Conservation (phyloP, 2,888 invertebrate genomes). For the Branchipolynoe longqiensis region DNA sequence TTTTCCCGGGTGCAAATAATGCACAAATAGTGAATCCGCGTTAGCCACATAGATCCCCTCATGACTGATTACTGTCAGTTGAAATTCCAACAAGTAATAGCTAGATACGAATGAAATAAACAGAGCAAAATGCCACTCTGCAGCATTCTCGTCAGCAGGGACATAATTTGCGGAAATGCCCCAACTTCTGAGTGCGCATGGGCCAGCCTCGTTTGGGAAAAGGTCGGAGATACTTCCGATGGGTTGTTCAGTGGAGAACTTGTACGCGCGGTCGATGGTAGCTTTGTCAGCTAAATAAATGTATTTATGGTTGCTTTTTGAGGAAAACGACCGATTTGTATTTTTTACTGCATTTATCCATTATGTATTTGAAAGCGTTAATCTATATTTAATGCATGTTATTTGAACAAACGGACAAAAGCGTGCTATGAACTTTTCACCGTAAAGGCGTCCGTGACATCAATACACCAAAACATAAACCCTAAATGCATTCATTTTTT, state of each 20-base stretch:
- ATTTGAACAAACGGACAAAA: constrained; percentile 35
- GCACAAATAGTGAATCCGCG: not conserved
- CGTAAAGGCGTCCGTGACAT: constrained; percentile 26
- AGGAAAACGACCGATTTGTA: not conserved
- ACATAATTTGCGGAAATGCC: constrained; percentile 53
- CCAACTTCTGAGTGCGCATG: not conserved
- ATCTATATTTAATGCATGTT: not conserved
- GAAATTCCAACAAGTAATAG: not conserved
- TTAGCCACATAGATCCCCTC: not conserved
- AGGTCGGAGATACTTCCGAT: constrained; percentile 34
- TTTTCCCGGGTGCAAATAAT: constrained; percentile 10
- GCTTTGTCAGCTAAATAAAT: not conserved
- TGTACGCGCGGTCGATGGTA: not conserved
- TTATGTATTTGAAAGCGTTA: not conserved
- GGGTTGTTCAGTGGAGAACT: not conserved
- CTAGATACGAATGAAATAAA: constrained; percentile 27
- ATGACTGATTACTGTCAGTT: constrained; percentile 12
- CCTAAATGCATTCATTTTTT: constrained; percentile 3
- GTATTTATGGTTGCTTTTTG: not conserved
- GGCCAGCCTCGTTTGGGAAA: not conserved
- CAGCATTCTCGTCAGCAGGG: not conserved
- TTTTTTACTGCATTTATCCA: not conserved
- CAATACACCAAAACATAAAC: constrained; percentile 30
- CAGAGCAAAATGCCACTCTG: not conserved
- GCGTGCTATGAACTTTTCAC: constrained; percentile 48